Percentiles rank a stretch among this genome's conserved stretches.
Conservation (phyloP, 2,113 vertebrate genomes). For the Catharus fuscescens region DNA sequence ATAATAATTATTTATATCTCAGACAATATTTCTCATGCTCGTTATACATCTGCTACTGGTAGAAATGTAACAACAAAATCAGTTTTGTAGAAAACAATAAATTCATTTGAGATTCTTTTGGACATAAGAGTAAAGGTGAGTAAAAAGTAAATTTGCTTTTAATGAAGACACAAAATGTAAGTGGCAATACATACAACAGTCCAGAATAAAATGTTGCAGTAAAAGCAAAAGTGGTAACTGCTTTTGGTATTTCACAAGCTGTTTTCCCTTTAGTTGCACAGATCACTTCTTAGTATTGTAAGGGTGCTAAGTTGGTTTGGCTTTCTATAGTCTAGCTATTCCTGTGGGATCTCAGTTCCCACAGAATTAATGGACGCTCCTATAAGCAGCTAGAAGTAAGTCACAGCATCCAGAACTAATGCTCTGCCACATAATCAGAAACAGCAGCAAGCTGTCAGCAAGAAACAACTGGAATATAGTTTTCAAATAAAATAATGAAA, state of each 20-base stretch:
- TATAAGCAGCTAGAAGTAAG: background rate
- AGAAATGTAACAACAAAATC: background rate
- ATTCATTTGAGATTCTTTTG: background rate
- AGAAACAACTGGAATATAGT: background rate
- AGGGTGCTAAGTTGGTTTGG: background rate
- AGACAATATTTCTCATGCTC: background rate
- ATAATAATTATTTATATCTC: background rate
- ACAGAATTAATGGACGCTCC: background rate
- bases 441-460: background rate
- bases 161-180: background rate
- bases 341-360: background rate
- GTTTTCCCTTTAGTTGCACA: background rate
- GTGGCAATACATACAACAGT: background rate
- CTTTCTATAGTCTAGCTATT: background rate
- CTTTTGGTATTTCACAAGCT: background rate
- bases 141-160: background rate
- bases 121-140: background rate
- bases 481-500: background rate
- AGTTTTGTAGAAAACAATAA: background rate
- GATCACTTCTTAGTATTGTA: background rate
- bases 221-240: background rate
- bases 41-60: background rate
- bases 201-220: background rate
- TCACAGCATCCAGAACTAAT: background rate
- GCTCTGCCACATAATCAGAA: background rate